Conservation (phyloP, 2,888 invertebrate species). For the Pinctada fucata region DNA sequence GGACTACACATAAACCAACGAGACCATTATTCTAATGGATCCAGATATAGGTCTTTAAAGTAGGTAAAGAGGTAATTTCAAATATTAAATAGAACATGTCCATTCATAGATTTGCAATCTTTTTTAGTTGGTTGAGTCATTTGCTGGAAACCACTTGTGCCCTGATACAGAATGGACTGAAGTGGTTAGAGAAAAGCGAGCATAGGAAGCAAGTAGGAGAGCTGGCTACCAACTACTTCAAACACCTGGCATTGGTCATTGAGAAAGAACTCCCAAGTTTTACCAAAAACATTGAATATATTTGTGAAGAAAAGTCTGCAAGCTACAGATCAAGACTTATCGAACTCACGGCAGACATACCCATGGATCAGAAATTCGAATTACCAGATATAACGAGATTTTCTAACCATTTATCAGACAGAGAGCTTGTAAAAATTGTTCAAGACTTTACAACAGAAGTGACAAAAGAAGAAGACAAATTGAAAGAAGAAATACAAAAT, state of each 20-base stretch:
- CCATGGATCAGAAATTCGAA: not conserved
- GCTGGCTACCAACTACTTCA: not conserved
- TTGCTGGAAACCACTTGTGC: slow-evolving; percentile 8
- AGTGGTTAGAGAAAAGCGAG: not conserved
- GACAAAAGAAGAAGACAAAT: not conserved
- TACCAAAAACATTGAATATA: not conserved
- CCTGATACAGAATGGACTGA: not conserved
- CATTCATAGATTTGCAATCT: too few species aligned
- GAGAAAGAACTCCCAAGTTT: not conserved
- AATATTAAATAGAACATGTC: too few species aligned
- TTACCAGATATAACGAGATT: not conserved
- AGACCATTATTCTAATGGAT: too few species aligned
- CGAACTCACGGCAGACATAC: not conserved
- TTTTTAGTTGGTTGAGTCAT: slow-evolving; percentile 5
- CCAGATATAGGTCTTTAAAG: too few species aligned
- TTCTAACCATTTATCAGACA: not conserved
- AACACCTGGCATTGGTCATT: not conserved
- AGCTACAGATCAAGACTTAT: not conserved
- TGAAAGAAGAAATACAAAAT: not conserved
- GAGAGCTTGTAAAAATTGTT: not conserved
- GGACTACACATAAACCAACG: too few species aligned
- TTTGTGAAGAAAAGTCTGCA: not conserved
- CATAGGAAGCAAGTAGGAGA: not conserved
- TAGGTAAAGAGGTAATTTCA: too few species aligned
- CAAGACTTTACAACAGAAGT: not conserved